Percentiles rank a stretch among this genome's conserved stretches.
Conservation (phyloP, 2,888 invertebrate genomes). For the Tricholauxania praeusta region DNA sequence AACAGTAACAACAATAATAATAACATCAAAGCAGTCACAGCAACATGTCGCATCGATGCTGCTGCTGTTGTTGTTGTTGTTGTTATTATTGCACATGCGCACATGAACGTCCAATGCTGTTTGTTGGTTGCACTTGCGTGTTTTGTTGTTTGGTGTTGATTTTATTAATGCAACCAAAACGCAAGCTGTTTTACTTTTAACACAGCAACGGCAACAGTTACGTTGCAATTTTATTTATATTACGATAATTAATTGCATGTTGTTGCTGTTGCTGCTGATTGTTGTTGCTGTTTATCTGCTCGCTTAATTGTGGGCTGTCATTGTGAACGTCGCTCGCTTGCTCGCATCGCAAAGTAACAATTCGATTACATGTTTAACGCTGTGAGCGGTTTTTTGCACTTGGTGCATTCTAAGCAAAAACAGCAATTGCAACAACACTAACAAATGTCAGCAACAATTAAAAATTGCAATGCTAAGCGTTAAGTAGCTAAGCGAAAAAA, state of each 20-base stretch:
- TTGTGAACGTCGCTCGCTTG: slow-evolving; percentile 37
- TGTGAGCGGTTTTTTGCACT: slow-evolving; percentile 51
- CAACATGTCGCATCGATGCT: not conserved
- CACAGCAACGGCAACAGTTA: slow-evolving; percentile 16
- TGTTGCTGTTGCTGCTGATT: slow-evolving; percentile 37
- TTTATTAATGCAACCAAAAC: slow-evolving; percentile 38
- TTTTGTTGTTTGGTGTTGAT: slow-evolving; percentile 30
- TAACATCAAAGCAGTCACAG: not conserved
- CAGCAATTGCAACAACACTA: not conserved
- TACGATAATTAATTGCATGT: slow-evolving; percentile 28
- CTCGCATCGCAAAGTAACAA: slow-evolving; percentile 54
- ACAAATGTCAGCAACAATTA: slow-evolving; percentile 37
- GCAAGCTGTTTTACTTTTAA: slow-evolving; percentile 17
- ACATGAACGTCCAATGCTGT: slow-evolving; percentile 23
- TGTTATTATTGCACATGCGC: slow-evolving; percentile 28
- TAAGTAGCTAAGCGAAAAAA: too few relatives aligned
- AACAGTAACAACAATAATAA: slow-evolving; percentile 16
- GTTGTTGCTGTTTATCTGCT: slow-evolving; percentile 45
- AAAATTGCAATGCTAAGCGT: slow-evolving; percentile 13
- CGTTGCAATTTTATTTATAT: slow-evolving; percentile 20
- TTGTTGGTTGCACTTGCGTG: slow-evolving; percentile 25
- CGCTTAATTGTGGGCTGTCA: slow-evolving; percentile 56
- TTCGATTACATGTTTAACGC: slow-evolving; percentile 57
- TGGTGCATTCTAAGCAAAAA: slow-evolving; percentile 19
- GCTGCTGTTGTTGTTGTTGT: slow-evolving; percentile 15